Conservation (phyloP, 2,888 invertebrate genomes). For the Cabera pusaria region DNA sequence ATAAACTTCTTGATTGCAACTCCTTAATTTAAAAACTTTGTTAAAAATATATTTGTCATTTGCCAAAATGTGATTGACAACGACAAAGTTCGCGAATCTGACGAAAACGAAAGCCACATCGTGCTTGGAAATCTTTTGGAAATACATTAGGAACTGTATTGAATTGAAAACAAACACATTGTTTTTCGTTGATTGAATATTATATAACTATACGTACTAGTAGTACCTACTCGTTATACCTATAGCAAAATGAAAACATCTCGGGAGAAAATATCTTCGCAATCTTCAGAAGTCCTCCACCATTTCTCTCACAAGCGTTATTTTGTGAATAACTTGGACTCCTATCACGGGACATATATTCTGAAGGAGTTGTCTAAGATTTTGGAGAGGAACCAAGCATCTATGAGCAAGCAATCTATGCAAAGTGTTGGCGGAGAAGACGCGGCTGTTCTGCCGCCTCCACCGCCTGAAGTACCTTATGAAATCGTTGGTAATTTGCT, state of each 20-base stretch:
- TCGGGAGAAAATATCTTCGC: conserved; percentile 43
- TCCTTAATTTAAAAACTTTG: too few species aligned
- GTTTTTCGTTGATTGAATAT: too few species aligned
- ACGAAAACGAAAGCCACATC: too few species aligned
- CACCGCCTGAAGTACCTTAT: conserved; percentile 53
- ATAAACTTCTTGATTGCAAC: too few species aligned
- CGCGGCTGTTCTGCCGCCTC: conserved; percentile 37
- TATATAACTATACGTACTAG: too few species aligned
- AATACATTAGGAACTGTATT: too few species aligned
- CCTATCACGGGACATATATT: conserved; percentile 80
- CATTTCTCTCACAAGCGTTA: conserved; percentile 75
- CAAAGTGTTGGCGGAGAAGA: conserved; percentile 56
- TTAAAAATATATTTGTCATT: too few species aligned
- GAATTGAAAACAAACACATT: too few species aligned
- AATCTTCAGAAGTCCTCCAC: conserved; percentile 38
- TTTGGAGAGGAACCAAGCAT: conserved; percentile 48
- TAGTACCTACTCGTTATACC: too few species aligned
- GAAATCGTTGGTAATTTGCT: conserved; percentile 74
- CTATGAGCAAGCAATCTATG: conserved; percentile 41
- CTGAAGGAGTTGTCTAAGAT: conserved; percentile 62
- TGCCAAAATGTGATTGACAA: too few species aligned
- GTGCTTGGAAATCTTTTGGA: too few species aligned
- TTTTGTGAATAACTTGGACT: conserved; percentile 85
- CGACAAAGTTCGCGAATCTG: too few species aligned
- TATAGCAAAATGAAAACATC: conserved; percentile 38